Percentiles rank a stretch among this genome's conserved stretches.
Conservation (phyloP, 2,888 invertebrate genomes). For the Sminthurinus aureus region DNA sequence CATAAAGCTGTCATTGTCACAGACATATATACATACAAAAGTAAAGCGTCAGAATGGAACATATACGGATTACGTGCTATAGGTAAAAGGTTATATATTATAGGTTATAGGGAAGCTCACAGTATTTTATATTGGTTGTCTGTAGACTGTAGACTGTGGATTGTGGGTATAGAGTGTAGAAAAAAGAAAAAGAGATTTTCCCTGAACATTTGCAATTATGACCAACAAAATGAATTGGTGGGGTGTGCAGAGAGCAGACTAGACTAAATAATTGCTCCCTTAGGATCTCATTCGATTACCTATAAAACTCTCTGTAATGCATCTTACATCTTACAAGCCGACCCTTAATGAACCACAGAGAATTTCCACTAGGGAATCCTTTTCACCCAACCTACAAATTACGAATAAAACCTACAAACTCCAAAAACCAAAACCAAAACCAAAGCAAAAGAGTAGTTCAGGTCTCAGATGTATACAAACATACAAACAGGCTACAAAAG, state of each 20-base stretch:
- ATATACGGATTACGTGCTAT: background rate
- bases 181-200: background rate
- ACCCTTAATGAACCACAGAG: constrained; percentile 14
- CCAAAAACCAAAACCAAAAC: background rate
- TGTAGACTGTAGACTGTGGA: background rate
- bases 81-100: background rate
- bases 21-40: background rate
- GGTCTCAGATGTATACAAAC: background rate
- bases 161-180: background rate
- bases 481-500: background rate
- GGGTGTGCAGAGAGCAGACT: constrained; percentile 28
- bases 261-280: constrained; percentile 27
- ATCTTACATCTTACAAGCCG: constrained; percentile 8
- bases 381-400: background rate
- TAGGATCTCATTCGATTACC: constrained; percentile 24
- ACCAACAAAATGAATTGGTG: constrained; percentile 19
- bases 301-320: constrained; percentile 8
- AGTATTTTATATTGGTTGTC: background rate
- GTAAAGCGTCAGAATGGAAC: background rate
- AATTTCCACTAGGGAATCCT: constrained; percentile 1
- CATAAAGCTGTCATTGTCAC: background rate
- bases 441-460: background rate
- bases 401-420: too few species aligned
- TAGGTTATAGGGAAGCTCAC: background rate
- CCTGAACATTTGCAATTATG: background rate